phyloP scores from a whole-genome alignment of 2,888 invertebrate genomes.

The Clanis bilineata region DNA sequence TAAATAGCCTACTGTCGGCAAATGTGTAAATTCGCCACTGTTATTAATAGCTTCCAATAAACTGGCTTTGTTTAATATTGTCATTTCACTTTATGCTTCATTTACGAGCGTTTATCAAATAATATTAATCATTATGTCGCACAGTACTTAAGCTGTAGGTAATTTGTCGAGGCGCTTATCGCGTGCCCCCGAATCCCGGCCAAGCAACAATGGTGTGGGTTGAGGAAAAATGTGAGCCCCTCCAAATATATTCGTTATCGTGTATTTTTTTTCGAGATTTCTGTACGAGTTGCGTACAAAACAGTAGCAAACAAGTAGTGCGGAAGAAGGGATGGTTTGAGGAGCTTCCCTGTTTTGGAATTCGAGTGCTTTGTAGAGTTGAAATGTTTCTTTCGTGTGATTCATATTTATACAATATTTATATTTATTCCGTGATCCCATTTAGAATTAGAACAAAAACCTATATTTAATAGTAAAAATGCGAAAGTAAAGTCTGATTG shows the following conservation, averaged over 20 bases:
- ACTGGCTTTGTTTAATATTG: neutral
- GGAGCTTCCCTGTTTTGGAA: conserved; percentile 16
- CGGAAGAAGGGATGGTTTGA: conserved; percentile 32
- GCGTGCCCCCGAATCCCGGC: neutral
- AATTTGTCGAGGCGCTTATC: conserved; percentile 12
- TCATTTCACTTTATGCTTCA: neutral
- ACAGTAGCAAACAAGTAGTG: conserved; percentile 37
- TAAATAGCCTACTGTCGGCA: no score
- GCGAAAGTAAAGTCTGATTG: no score
- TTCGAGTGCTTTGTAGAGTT: conserved; percentile 39
- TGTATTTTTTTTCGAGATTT: conserved; percentile 38
- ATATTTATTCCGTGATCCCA: no score
- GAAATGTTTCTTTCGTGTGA: conserved; percentile 9
- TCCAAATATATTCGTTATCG: conserved; percentile 32
- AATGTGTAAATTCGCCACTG: no score
- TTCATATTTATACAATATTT: no score
- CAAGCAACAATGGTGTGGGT: conserved; percentile 2
- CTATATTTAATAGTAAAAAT: no score
- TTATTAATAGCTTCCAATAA: neutral
- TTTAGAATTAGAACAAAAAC: no score
- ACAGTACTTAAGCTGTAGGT: conserved; percentile 1
- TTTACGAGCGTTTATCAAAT: neutral
- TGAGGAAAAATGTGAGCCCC: conserved; percentile 22
- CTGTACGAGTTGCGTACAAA: conserved; percentile 23
- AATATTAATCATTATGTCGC: neutral